Evolutionary conservation across 1,140 invertebrate species (phyloP).

Genomic region (Listronotus oregonensis): DNA sequence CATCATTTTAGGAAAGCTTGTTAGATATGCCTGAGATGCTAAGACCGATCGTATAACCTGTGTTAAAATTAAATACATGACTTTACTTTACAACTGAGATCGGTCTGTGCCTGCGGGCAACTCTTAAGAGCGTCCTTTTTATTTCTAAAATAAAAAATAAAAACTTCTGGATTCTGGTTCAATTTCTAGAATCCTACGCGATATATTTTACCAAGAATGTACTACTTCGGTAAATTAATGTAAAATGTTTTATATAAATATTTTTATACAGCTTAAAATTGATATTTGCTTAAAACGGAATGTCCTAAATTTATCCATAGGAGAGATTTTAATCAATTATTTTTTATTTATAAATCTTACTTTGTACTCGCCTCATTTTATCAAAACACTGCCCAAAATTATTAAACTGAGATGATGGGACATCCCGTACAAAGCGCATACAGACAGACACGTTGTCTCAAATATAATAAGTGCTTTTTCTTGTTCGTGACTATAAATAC

Average conservation of each 20-base stretch:
- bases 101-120: no score
- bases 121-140: no score
- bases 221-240: constrained; percentile 14
- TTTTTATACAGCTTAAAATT: constrained; percentile 4
- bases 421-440: constrained; percentile 15
- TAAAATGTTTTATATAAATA: constrained; percentile 8
- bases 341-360: constrained; percentile 7
- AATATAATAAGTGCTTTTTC: constrained; percentile 44
- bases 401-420: constrained; percentile 14
- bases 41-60: no score
- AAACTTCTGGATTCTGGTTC: no score
- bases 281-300: constrained; percentile 7
- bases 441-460: constrained; percentile 15
- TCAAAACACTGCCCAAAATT: constrained; percentile 10
- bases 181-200: no score
- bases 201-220: constrained; percentile 1
- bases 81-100: no score
- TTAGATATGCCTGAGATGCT: no score
- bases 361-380: constrained; percentile 11
- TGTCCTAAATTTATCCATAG: constrained; percentile 18
- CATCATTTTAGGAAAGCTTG: no score
- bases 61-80: no score
- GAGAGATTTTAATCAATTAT: neutral
- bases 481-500: constrained; percentile 46
- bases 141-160: no score